Evolutionary conservation across 2,113 vertebrate genomes (phyloP).

Genomic region (Gallinago media): DNA sequence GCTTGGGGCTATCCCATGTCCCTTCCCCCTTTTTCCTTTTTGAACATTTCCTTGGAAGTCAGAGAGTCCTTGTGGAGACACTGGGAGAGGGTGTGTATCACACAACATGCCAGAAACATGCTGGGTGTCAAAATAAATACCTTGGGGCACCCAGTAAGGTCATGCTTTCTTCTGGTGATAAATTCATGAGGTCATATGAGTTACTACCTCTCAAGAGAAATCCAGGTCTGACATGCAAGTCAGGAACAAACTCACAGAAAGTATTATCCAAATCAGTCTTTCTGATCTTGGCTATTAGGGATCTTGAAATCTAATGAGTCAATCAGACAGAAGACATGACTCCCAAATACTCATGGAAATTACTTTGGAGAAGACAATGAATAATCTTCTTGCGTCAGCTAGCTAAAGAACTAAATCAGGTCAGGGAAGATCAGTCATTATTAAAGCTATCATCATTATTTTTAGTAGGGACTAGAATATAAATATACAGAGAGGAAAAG

Average conservation of each 20-base stretch:
- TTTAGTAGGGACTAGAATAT: constrained; percentile 7
- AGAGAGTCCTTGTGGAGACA: no score
- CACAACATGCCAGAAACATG: background rate
- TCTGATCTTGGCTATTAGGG: background rate
- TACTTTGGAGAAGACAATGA: constrained; percentile 13
- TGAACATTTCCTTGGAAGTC: background rate
- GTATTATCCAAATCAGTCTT: background rate
- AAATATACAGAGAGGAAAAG: background rate
- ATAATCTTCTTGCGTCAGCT: background rate
- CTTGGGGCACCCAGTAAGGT: background rate
- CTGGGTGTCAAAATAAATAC: background rate
- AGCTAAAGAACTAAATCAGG: background rate
- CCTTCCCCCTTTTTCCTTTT: background rate
- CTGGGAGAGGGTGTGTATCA: background rate
- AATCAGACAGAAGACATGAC: background rate
- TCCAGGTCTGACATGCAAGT: background rate
- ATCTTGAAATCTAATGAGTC: constrained; percentile 8
- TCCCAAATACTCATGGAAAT: constrained; percentile 6
- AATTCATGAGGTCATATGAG: accelerated
- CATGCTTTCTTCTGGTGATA: background rate
- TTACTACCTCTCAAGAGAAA: background rate
- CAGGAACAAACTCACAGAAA: background rate
- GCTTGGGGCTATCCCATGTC: background rate
- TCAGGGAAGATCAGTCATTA: background rate
- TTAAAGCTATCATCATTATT: constrained; percentile 25